A percentile compares a stretch with the other conserved stretches of the same genome.
Conservation (phyloP, 1,140 invertebrate species). For the Tetramorium simillimum region DNA sequence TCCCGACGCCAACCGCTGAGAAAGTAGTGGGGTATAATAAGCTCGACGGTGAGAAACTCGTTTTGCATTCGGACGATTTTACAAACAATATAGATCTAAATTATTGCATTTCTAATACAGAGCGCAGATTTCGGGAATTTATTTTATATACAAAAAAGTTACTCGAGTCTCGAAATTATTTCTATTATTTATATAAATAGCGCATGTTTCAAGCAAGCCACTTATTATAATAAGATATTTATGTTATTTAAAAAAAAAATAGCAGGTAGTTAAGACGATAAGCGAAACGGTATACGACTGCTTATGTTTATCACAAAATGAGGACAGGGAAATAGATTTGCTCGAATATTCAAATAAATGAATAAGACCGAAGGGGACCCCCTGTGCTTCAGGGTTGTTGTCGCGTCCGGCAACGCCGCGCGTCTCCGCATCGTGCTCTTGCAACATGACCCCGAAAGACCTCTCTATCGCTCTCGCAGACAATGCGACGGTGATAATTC, state of each 20-base stretch:
- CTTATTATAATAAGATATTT: background rate
- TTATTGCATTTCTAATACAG: background rate
- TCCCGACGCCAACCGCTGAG: background rate
- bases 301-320: background rate
- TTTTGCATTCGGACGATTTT: background rate
- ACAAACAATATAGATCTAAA: background rate
- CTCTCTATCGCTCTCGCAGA: constrained; percentile 50
- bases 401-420: constrained; percentile 29
- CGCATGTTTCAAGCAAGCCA: background rate
- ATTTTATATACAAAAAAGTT: background rate
- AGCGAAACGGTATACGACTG: background rate
- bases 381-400: background rate
- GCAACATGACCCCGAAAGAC: constrained; percentile 69
- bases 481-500: constrained; percentile 57
- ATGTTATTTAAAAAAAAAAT: background rate
- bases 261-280: background rate
- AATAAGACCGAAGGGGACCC: background rate
- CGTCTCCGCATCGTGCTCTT: constrained; percentile 57
- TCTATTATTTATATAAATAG: background rate
- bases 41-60: background rate
- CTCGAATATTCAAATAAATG: background rate
- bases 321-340: background rate
- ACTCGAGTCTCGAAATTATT: background rate
- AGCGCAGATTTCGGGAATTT: background rate
- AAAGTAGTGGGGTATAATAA: background rate